Evolutionary conservation across 1,140 invertebrate species (phyloP), one percentile per base, ranked within the genome.

Genomic region (Aphaenogaster rudis): DNA sequence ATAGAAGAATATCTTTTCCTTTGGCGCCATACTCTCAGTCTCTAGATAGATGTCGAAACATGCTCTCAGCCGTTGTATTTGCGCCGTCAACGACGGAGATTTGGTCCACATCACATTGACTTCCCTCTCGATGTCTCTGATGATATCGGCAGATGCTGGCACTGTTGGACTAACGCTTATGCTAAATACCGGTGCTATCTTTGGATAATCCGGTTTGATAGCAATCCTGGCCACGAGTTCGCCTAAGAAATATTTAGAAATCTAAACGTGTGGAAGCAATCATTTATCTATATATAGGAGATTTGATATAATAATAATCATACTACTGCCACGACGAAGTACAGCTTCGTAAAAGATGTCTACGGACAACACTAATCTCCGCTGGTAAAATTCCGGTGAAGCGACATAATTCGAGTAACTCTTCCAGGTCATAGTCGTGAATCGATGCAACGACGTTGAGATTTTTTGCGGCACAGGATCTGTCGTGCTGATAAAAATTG

Each of bases 31-130:
- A 84, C 95, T 92, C 90, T 96, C 96, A 0, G 98, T 98, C 94
- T 99, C 98, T 45, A 99, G 94, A 88, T 98, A 97, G 81, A 99
- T 97, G 95, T 99, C 98, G 87, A 99, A 97, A 93, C 97, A 98
- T 66, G 97, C 97, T 90, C 98, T 96, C 57, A 99, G 94, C 86
- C 97, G 97, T 77, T 97, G 97, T 6, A 99, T 95, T 95, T 99
- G 98, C 42, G 97, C 96, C 17, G 97, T 96, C 7, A 99, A 94
- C 33, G 98, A 96, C 17, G 95, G 94, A 1, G 93, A 93, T 63
- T 94, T 94, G 69, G 93, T 93, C 95, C 95, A 95, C 93, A 95
- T 95, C 0, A 95, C 95, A 28, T 95, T 95, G 0, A 95, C 81
- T 91, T 95, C 95, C 50, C 95, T 92, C 77, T 95, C 95, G 3